Percentiles rank a stretch among this genome's conserved stretches.
phyloP scores from a whole-genome alignment of 2,888 invertebrate genomes.

The Allophyes oxyacanthae region DNA sequence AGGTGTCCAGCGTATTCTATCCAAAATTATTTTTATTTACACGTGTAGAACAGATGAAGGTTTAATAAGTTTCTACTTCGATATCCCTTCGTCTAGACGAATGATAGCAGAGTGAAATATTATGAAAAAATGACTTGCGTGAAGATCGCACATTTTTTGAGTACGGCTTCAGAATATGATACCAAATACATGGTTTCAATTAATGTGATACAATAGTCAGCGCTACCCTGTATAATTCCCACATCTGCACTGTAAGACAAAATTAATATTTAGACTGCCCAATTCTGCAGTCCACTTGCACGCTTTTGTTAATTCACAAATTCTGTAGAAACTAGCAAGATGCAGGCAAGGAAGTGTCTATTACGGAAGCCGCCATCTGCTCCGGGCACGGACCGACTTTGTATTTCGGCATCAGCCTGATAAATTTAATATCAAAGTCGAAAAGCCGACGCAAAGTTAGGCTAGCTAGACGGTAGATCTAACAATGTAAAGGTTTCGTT shows the following conservation, averaged over 20 bases:
- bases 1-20: no score
- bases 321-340: slow-evolving; percentile 41
- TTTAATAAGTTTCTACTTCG: no score
- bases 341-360: slow-evolving; percentile 43
- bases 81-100: no score
- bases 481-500: not conserved
- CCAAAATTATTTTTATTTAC: no score
- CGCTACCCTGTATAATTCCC: no score
- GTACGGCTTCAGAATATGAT: no score
- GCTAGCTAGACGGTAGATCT: not conserved
- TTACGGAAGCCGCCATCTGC: slow-evolving; percentile 51
- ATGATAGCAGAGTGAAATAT: no score
- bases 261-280: slow-evolving; percentile 25
- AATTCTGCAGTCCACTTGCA: slow-evolving; percentile 13
- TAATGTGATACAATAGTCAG: no score
- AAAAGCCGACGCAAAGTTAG: slow-evolving; percentile 29
- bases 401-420: slow-evolving; percentile 25
- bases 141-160: no score
- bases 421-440: slow-evolving; percentile 51
- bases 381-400: slow-evolving; percentile 20
- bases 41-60: no score
- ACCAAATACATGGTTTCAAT: no score
- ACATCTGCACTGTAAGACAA: not conserved
- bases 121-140: no score
- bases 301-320: slow-evolving; percentile 30